Percentiles rank a stretch among this genome's conserved stretches.
These are phyloP conservation scores for Aepyceros melampus DNA, from an alignment of 2,113 vertebrate species.

Conservation along the genomic window DNA sequence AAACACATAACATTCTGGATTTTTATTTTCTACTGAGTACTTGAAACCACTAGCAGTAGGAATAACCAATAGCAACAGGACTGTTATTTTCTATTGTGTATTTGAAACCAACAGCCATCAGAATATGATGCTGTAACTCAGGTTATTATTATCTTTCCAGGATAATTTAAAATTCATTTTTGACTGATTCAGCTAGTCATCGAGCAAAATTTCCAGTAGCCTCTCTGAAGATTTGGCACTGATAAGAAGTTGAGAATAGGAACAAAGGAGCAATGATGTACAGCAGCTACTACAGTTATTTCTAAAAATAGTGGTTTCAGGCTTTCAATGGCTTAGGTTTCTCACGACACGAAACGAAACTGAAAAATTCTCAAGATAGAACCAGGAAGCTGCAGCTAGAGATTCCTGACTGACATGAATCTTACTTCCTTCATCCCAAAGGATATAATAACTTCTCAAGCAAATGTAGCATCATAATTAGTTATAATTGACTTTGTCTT, in stretches of 20 bases:
- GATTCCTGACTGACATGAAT: slow-evolving; percentile 77
- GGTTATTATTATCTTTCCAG: slow-evolving; percentile 19
- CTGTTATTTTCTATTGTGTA: neutral
- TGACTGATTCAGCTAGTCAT: slow-evolving; percentile 50
- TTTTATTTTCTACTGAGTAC: neutral
- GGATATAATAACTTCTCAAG: slow-evolving; percentile 78
- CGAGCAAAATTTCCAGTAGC: slow-evolving; percentile 47
- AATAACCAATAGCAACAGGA: neutral
- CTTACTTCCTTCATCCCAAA: slow-evolving; percentile 80
- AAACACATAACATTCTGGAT: neutral
- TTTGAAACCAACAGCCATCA: neutral
- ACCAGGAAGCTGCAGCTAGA: slow-evolving; percentile 61
- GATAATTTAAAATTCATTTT: slow-evolving; percentile 33
- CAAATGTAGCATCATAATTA: slow-evolving; percentile 81
- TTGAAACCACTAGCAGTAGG: neutral
- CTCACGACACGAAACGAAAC: slow-evolving; percentile 49
- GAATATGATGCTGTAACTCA: neutral
- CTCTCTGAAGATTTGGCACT: slow-evolving; percentile 58
- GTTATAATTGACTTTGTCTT: slow-evolving; percentile 81
- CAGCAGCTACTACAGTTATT: slow-evolving; percentile 24
- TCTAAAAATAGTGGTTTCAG: slow-evolving; percentile 62
- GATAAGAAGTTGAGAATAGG: slow-evolving; percentile 40
- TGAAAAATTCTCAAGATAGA: slow-evolving; percentile 56
- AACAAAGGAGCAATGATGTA: slow-evolving; percentile 28
- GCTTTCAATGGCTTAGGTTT: slow-evolving; percentile 33